A percentile compares a stretch with the other conserved stretches of the same genome.
Conservation (phyloP, 2,888 invertebrate species). For the Emmelina monodactyla region DNA sequence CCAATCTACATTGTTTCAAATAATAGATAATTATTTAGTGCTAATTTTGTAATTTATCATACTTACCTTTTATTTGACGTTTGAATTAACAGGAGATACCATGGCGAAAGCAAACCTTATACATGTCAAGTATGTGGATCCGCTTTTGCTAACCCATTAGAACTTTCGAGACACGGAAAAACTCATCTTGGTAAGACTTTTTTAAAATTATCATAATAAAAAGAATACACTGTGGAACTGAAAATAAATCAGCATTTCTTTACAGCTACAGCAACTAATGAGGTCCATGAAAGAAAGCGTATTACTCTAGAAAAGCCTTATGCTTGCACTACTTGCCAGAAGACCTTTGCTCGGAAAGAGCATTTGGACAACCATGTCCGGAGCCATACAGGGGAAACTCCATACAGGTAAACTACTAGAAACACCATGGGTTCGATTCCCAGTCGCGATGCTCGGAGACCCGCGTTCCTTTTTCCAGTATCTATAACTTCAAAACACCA, state of each 20-base stretch:
- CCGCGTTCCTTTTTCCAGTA: too few species aligned
- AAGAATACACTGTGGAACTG: too few species aligned
- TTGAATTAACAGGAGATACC: constrained; percentile 84
- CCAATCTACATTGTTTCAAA: too few species aligned
- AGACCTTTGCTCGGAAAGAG: constrained; percentile 86
- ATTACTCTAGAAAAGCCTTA: constrained; percentile 86
- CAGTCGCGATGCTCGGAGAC: too few species aligned
- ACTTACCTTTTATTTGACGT: not conserved
- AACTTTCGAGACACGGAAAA: constrained; percentile 83
- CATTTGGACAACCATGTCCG: constrained; percentile 86
- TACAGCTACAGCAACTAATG: too few species aligned
- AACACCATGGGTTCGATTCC: not conserved
- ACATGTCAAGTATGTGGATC: constrained; percentile 84
- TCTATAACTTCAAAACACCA: too few species aligned
- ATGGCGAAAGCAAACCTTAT: constrained; percentile 85
- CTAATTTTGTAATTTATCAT: constrained; percentile 6
- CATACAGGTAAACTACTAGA: constrained; percentile 67
- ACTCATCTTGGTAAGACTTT: constrained; percentile 77
- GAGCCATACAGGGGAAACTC: constrained; percentile 85
- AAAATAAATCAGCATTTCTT: too few species aligned
- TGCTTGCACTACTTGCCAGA: constrained; percentile 84
- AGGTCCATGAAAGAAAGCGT: too few species aligned
- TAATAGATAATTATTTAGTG: too few species aligned
- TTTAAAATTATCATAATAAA: too few species aligned
- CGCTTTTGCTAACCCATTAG: constrained; percentile 81